Conservation (phyloP, 2,888 invertebrate genomes). For the Melanostoma scalare region DNA sequence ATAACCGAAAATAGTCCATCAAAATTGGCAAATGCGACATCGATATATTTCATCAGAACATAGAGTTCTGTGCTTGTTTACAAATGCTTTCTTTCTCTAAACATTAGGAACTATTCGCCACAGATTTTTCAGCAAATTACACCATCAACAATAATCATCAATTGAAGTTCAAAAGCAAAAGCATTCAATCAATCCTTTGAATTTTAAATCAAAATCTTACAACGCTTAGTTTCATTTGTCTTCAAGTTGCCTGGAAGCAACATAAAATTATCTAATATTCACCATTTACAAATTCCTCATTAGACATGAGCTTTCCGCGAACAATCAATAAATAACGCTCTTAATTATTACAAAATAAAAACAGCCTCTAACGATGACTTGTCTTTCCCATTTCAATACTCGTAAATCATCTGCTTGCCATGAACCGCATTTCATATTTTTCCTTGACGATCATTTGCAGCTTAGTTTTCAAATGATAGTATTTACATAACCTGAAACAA, state of each 20-base stretch:
- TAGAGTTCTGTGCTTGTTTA: no score
- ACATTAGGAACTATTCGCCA: no score
- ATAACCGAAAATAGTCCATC: no score
- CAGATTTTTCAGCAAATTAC: no score
- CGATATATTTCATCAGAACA: no score
- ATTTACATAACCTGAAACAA: constrained; percentile 37
- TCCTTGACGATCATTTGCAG: constrained; percentile 23
- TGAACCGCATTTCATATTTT: constrained; percentile 22
- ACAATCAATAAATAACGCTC: constrained; percentile 33
- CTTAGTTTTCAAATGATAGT: constrained; percentile 13
- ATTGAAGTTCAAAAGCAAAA: no score
- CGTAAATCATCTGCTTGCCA: constrained; percentile 32
- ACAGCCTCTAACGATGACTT: neutral
- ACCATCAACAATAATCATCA: no score
- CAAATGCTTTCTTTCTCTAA: no score
- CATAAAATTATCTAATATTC: constrained; percentile 4
- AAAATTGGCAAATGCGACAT: no score
- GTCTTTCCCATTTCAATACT: constrained; percentile 9
- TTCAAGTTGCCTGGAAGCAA: neutral
- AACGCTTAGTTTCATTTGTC: no score
- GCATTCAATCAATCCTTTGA: no score
- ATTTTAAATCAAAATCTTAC: no score
- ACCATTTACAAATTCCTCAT: neutral
- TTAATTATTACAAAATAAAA: constrained; percentile 6
- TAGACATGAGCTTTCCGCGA: constrained; percentile 11